Conservation (phyloP, 2,113 vertebrate species). For the Calyptommatus sinebrachiatus region DNA sequence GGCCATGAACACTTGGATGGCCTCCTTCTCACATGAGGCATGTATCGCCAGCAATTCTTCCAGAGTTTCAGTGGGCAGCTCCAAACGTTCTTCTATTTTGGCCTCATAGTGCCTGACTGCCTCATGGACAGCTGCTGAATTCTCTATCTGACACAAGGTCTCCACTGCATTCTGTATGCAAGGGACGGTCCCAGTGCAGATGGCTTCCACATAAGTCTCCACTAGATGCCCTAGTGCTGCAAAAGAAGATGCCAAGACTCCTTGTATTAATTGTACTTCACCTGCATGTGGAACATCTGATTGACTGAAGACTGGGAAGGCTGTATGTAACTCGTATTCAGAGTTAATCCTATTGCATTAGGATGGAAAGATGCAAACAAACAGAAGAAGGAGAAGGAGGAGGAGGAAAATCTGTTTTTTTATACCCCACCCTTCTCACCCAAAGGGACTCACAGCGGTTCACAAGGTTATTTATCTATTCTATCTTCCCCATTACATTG, state of each 20-base stretch:
- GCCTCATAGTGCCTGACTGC: slow-evolving; percentile 43
- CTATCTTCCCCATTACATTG: no score
- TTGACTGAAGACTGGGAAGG: no score
- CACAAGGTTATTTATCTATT: no score
- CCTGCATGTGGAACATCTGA: no score
- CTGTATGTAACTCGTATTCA: no score
- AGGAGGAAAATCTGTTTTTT: no score
- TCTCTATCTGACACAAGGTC: slow-evolving; percentile 58
- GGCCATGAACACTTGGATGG: slow-evolving; percentile 54
- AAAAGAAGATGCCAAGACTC: neutral
- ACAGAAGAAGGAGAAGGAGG: no score
- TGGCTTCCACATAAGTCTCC: slow-evolving; percentile 47
- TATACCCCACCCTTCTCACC: no score
- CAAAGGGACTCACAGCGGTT: no score
- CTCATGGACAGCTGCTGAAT: slow-evolving; percentile 51
- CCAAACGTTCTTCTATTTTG: slow-evolving; percentile 11
- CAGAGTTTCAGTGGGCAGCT: slow-evolving; percentile 44
- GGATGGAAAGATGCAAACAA: no score
- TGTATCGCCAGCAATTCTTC: slow-evolving; percentile 51
- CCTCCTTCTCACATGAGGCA: slow-evolving; percentile 37
- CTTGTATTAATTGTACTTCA: no score
- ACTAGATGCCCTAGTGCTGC: slow-evolving; percentile 48
- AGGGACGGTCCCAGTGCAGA: slow-evolving; percentile 49
- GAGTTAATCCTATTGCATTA: no score
- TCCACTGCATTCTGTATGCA: slow-evolving; percentile 60